Base-by-base conservation (phyloP, 2,113 vertebrate genomes). In the Pleuronectes platessa region DNA sequence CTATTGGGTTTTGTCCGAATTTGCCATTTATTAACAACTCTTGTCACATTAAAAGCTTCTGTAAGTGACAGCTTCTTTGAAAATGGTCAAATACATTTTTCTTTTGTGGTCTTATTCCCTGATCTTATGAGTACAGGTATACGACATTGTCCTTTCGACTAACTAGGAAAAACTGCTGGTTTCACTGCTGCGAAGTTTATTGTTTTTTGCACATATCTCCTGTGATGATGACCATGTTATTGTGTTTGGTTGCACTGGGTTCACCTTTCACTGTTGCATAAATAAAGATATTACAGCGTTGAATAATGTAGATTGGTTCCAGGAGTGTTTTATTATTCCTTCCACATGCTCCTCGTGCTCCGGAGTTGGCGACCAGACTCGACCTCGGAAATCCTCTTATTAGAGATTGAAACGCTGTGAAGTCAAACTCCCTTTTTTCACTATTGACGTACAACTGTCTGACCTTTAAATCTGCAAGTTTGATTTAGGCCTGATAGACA, bases 181-280 rank as follows among this genome's bases (percentile, higher is more conserved):
- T 82, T 76, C 67, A 70, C 74, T 81, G 76, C 62, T 78, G 61
- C 77, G 78, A 47, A 18, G 12, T 61, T 56, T 71, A 15, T 73
- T 83, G 73, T 82, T 92, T 92, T 31, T 88, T 92, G 89, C 90
- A 86, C 81, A 85, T 51, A 78, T 79, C 67, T 83, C n/a, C 42
- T 85, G 87, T 90, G 82, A 76, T 84, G 70, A 76, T 81, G 64
- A 80, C 71, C 47, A 73, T 85, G 74, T 78, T 76, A 55, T 68
- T 77, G 85, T 92, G 88, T 79, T 86, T 83, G n/a, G 76, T 71
- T 86, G 72, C 78, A 83, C 72, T 74, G 13, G 18, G 49, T 51
- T 67, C 56, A 0, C 75, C 62, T 79, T 66, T 89, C 66, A 83
- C 76, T 61, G 81, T 73, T 76, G 68, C 76, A 82, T 78, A 75